Percentiles rank a stretch among this genome's conserved stretches.
Evolutionary conservation across 2,113 vertebrate genomes (phyloP).

Genomic region (Herpailurus yagouaroundi): DNA sequence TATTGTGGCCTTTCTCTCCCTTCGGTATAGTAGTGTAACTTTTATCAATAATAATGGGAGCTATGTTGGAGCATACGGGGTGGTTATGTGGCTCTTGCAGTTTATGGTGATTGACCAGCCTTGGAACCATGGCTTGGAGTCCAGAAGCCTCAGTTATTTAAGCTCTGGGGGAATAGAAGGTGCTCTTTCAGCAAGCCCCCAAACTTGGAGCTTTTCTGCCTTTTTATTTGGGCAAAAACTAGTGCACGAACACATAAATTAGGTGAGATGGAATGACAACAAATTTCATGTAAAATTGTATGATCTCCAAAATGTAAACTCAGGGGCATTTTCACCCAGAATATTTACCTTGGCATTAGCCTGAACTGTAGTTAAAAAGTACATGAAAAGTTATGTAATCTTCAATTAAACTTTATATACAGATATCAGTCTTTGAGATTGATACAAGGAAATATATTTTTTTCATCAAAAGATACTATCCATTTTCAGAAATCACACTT

Average conservation of each 20-base stretch:
- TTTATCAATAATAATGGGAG: conserved; percentile 75
- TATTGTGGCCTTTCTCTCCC: conserved; percentile 72
- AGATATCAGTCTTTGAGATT: background rate
- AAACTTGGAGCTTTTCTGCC: background rate
- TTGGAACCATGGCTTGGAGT: background rate
- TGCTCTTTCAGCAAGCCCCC: background rate
- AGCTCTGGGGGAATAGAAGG: background rate
- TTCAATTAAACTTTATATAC: background rate
- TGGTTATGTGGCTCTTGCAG: conserved; percentile 57
- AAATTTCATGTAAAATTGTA: background rate
- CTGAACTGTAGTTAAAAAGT: background rate
- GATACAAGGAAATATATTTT: background rate
- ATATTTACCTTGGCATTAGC: background rate
- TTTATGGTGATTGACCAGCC: conserved; percentile 72
- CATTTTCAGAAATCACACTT: conserved; percentile 5
- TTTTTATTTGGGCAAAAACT: conserved; percentile 12
- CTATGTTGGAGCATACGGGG: background rate
- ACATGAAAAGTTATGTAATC: background rate
- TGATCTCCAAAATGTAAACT: background rate
- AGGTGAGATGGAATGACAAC: background rate
- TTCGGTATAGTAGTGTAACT: conserved; percentile 63
- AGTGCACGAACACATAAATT: background rate
- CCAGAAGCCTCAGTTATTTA: conserved; percentile 38
- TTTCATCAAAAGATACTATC: background rate
- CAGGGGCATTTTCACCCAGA: background rate